A percentile compares a stretch with the other conserved stretches of the same genome.
phyloP scores from a whole-genome alignment of 2,888 invertebrate genomes.

The Crepidodera aurea region DNA sequence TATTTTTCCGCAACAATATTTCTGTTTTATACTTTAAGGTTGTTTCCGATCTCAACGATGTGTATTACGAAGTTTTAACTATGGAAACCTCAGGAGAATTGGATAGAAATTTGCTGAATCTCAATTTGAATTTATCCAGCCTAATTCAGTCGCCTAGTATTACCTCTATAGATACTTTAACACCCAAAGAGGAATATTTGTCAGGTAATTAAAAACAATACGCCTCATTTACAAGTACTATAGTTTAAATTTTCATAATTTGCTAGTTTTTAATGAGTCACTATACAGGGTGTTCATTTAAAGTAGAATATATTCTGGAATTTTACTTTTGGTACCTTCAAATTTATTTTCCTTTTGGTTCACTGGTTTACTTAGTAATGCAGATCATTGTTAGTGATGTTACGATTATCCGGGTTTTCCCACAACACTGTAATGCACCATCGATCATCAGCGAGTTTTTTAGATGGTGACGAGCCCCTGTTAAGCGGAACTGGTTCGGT shows the following conservation, averaged over 20 bases:
- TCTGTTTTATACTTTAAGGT: slow-evolving; percentile 53
- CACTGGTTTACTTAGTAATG: too few relatives aligned
- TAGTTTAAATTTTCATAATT: too few relatives aligned
- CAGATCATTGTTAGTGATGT: too few relatives aligned
- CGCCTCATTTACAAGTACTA: neutral
- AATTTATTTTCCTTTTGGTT: too few relatives aligned
- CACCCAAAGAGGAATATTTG: slow-evolving; percentile 76
- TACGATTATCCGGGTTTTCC: too few relatives aligned
- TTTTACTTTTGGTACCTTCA: too few relatives aligned
- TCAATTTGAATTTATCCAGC: slow-evolving; percentile 76
- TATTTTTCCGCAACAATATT: slow-evolving; percentile 2
- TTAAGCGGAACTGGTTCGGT: slow-evolving; percentile 98
- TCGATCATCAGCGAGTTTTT: too few relatives aligned
- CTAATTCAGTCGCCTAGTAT: slow-evolving; percentile 77
- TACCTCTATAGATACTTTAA: slow-evolving; percentile 76
- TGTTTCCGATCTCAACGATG: slow-evolving; percentile 69
- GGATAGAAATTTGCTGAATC: slow-evolving; percentile 75
- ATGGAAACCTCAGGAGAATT: slow-evolving; percentile 83
- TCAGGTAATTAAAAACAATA: slow-evolving; percentile 65
- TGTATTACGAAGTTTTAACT: slow-evolving; percentile 77
- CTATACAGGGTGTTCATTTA: too few relatives aligned
- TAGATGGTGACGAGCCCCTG: slow-evolving; percentile 92
- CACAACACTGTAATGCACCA: too few relatives aligned
- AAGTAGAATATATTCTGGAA: too few relatives aligned
- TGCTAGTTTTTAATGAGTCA: too few relatives aligned